Conservation (phyloP, 2,888 invertebrate genomes). For the Aspidapion aeneum region DNA sequence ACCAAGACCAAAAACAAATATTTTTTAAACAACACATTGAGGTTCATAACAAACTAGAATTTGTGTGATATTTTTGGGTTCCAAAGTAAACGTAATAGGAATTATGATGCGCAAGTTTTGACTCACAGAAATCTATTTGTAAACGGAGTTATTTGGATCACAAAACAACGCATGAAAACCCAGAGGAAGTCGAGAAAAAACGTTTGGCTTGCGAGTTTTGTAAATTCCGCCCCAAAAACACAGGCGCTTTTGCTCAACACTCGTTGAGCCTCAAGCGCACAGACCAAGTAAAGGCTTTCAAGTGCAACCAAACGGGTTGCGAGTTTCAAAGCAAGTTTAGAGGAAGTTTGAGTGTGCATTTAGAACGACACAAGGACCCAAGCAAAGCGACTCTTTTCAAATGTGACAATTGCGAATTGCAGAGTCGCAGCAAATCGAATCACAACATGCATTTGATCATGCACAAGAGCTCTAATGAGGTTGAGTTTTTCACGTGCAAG, state of each 20-base stretch:
- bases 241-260: too few species aligned
- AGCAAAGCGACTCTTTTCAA: neutral
- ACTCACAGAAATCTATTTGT: too few species aligned
- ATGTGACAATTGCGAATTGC: neutral
- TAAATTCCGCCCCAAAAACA: too few species aligned
- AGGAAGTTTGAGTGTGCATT: neutral
- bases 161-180: too few species aligned
- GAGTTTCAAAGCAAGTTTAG: neutral
- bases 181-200: too few species aligned
- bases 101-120: neutral
- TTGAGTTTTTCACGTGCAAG: too few species aligned
- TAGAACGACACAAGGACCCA: neutral
- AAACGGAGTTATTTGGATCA: too few species aligned
- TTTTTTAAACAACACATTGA: neutral
- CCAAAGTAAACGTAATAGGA: neutral
- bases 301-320: neutral
- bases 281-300: too few species aligned
- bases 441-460: neutral
- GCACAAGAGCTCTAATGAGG: too few species aligned
- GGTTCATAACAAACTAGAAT: neutral
- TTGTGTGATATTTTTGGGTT: neutral
- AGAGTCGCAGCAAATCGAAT: neutral
- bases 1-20: neutral
- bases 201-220: too few species aligned
- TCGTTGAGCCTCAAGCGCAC: too few species aligned